These are phyloP conservation scores for Branchipolynoe longqiensis DNA, from an alignment of 2,888 invertebrate genomes.

Conservation along the genomic window DNA sequence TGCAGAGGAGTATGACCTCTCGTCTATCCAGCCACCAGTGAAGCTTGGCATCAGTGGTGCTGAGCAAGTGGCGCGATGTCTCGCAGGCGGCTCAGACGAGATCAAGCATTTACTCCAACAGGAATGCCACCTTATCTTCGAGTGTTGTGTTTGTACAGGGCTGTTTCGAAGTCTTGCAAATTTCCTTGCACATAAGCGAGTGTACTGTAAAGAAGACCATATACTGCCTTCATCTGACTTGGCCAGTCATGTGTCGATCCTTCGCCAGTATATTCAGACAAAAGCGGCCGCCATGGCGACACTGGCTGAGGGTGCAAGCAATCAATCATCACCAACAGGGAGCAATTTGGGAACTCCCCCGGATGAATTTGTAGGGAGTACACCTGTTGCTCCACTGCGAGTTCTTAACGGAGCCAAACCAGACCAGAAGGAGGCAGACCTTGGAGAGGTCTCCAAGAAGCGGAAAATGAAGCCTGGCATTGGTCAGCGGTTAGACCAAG, in stretches of 20 bases:
- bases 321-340: not conserved
- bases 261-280: slow-evolving; percentile 40
- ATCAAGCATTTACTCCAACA: slow-evolving; percentile 88
- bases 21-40: slow-evolving; percentile 31
- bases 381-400: not conserved
- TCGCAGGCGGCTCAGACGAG: slow-evolving; percentile 83
- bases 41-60: slow-evolving; percentile 38
- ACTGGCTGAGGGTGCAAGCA: slow-evolving; percentile 18
- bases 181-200: slow-evolving; percentile 93
- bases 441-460: not conserved
- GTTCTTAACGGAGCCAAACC: not conserved
- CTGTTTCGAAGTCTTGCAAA: slow-evolving; percentile 93
- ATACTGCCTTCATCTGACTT: slow-evolving; percentile 8
- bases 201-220: slow-evolving; percentile 85
- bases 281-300: slow-evolving; percentile 49
- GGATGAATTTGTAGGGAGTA: not conserved
- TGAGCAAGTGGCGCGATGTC: slow-evolving; percentile 28
- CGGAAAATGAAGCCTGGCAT: not conserved
- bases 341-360: not conserved
- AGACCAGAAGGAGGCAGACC: not conserved
- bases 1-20: slow-evolving; percentile 19
- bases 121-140: slow-evolving; percentile 94
- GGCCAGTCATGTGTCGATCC: slow-evolving; percentile 43
- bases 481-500: too few relatives aligned
- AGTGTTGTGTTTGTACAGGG: slow-evolving; percentile 92